Evolutionary conservation across 35 echinoderm and acorn worm genomes (phyloP).

Genomic region (Ophioderma brevispina): DNA sequence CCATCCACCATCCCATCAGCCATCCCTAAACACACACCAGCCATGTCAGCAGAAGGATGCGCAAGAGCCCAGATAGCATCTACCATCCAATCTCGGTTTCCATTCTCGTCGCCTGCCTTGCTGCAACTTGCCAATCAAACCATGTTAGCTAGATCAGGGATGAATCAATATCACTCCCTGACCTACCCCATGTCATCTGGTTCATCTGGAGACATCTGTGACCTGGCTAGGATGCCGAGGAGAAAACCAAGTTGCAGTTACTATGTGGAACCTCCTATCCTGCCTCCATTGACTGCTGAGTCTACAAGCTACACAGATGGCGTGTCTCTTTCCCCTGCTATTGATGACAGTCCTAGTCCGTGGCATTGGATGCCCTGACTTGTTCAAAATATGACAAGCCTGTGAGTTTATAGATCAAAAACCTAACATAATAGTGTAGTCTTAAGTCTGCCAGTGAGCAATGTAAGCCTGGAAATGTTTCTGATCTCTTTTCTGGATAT

Average conservation of each 20-base stretch:
- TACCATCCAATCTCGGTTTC: not conserved
- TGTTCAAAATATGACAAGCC: too few species aligned
- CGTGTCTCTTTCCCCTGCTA: not conserved
- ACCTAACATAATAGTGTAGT: too few species aligned
- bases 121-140: not conserved
- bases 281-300: not conserved
- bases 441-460: too few species aligned
- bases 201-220: not conserved
- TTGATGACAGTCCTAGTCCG: not conserved
- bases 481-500: too few species aligned
- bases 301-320: not conserved
- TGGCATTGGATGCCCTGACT: conserved; percentile 5
- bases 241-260: not conserved
- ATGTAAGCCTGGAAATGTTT: too few species aligned
- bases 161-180: not conserved
- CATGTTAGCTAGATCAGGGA: not conserved
- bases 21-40: not conserved
- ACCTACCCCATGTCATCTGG: not conserved
- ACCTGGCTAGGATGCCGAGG: not conserved
- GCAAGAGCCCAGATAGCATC: not conserved
- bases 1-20: not conserved
- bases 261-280: not conserved
- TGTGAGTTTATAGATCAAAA: too few species aligned
- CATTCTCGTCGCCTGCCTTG: not conserved
- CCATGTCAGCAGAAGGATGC: not conserved